phyloP scores from a whole-genome alignment of 2,797 vertebrate genomes.

The Mormyrus proboscirostris region DNA sequence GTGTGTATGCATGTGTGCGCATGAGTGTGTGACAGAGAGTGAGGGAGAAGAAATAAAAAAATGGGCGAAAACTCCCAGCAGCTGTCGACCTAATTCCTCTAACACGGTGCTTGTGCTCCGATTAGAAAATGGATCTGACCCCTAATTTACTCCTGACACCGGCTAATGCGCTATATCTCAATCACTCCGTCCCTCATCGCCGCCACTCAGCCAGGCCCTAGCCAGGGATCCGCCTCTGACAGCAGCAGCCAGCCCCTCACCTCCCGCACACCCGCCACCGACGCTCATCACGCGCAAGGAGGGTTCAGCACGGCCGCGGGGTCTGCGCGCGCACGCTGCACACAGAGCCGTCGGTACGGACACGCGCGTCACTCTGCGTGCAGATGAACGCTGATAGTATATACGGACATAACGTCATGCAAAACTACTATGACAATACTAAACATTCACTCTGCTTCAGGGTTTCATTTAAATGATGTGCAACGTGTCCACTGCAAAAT shows the following conservation, averaged over 20 bases:
- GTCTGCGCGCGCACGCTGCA: background rate
- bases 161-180: constrained; percentile 85
- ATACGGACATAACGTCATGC: background rate
- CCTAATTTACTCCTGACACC: constrained; percentile 91
- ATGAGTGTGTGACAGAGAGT: constrained; percentile 11
- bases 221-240: background rate
- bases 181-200: constrained; percentile 58
- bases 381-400: background rate
- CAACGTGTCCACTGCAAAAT: background rate
- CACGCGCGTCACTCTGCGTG: background rate
- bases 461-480: background rate
- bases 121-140: constrained; percentile 97
- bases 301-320: background rate
- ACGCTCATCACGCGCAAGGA: background rate
- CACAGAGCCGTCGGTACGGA: background rate
- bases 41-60: constrained; percentile 43
- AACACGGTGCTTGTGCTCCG: constrained; percentile 94
- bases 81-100: constrained; percentile 93
- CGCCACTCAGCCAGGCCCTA: constrained; percentile 41
- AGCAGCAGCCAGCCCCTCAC: background rate
- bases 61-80: constrained; percentile 71
- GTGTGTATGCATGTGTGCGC: constrained; percentile 27
- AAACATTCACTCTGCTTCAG: background rate
- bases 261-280: constrained; percentile 5
- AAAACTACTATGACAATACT: background rate